These are phyloP conservation scores for Leptobrachium ailaonicum DNA, from an alignment of 2,113 vertebrate species.

Conservation along the genomic window DNA sequence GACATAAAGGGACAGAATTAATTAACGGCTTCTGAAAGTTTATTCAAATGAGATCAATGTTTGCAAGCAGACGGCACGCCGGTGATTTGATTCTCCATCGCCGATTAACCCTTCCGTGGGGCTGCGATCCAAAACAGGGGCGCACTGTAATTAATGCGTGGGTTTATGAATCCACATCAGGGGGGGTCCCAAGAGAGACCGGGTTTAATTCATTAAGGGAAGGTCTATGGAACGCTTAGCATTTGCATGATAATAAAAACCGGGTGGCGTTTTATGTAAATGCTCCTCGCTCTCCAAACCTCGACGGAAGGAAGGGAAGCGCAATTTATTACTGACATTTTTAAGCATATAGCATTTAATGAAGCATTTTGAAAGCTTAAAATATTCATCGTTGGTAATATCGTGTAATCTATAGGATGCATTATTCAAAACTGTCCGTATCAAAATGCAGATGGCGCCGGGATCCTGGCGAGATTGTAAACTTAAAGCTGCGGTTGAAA, in stretches of 20 bases:
- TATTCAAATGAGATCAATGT: slow-evolving; percentile 38
- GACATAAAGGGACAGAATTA: slow-evolving; percentile 16
- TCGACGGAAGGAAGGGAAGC: neutral
- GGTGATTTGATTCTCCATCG: neutral
- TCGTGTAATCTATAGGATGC: slow-evolving; percentile 46
- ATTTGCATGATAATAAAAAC: slow-evolving; percentile 49
- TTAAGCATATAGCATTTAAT: slow-evolving; percentile 49
- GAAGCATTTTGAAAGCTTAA: slow-evolving; percentile 45
- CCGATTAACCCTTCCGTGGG: slow-evolving; percentile 22
- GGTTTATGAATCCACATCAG: slow-evolving; percentile 36
- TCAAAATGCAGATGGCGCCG: slow-evolving; percentile 35
- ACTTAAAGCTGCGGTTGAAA: slow-evolving; percentile 43
- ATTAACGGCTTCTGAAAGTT: slow-evolving; percentile 28
- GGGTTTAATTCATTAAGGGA: slow-evolving; percentile 30
- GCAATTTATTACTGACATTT: slow-evolving; percentile 40
- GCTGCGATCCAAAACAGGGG: neutral
- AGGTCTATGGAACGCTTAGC: slow-evolving; percentile 6
- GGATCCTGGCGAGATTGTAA: slow-evolving; percentile 36
- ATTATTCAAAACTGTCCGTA: slow-evolving; percentile 44
- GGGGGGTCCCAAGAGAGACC: neutral
- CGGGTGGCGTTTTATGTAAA: slow-evolving; percentile 43
- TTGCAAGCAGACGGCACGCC: slow-evolving; percentile 17
- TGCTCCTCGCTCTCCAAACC: slow-evolving; percentile 36
- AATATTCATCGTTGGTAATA: slow-evolving; percentile 48
- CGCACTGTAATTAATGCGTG: slow-evolving; percentile 30